Conservation (phyloP, 2,797 vertebrate genomes). For the Cossypha caffra region DNA sequence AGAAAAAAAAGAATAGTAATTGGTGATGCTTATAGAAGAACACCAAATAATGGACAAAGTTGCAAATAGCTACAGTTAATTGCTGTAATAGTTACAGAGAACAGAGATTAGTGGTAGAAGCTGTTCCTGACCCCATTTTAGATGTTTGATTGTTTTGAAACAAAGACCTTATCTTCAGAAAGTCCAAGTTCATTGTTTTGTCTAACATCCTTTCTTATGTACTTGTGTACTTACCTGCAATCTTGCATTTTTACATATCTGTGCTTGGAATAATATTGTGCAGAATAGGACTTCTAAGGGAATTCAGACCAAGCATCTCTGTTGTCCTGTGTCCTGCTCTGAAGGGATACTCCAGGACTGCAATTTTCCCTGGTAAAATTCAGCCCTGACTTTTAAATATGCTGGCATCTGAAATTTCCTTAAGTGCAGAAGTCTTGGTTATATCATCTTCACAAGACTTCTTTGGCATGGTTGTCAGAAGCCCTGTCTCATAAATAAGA, state of each 20-base stretch:
- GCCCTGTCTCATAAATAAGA: background rate
- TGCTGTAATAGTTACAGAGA: background rate
- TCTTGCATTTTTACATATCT: background rate
- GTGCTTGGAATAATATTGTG: background rate
- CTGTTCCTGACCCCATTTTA: background rate
- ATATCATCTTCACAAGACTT: background rate
- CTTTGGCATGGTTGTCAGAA: background rate
- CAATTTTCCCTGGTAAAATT: background rate
- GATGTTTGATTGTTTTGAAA: background rate
- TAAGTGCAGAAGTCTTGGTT: background rate
- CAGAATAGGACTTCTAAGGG: background rate
- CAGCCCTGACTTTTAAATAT: background rate
- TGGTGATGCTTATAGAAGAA: background rate
- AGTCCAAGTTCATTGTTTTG: background rate
- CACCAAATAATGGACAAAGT: background rate
- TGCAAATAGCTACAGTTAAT: background rate
- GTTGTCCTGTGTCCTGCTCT: background rate
- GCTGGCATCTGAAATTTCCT: background rate
- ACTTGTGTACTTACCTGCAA: background rate
- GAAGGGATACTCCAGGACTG: background rate
- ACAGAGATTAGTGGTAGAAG: background rate
- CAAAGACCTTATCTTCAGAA: background rate
- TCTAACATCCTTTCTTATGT: background rate
- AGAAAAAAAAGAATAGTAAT: background rate
- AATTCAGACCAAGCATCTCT: background rate